Percentiles rank a stretch among this genome's conserved stretches.
These are phyloP conservation scores for Cataglyphis rosenhaueri DNA, from an alignment of 2,888 invertebrate genomes.

Conservation along the genomic window DNA sequence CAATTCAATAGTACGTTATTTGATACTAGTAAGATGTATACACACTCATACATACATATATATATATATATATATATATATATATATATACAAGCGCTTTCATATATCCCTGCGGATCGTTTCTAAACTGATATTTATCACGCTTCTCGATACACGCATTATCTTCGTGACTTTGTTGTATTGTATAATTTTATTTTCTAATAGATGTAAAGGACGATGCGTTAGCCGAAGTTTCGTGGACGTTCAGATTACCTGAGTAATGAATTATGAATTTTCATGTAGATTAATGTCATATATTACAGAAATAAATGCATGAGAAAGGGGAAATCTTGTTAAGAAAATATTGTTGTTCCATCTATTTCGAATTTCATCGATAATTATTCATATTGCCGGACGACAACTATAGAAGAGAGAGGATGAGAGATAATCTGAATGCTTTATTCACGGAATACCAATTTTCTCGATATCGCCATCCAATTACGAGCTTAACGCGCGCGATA, in stretches of 20 bases:
- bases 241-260: not conserved
- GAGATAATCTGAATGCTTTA: constrained; percentile 27
- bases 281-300: not conserved
- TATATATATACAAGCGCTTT: not conserved
- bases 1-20: constrained; percentile 47
- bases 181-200: not conserved
- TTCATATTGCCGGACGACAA: constrained; percentile 2
- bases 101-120: not conserved
- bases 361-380: constrained; percentile 21
- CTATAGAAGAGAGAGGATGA: not conserved
- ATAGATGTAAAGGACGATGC: not conserved
- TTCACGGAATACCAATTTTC: constrained; percentile 34
- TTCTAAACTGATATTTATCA: constrained; percentile 1
- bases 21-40: not conserved
- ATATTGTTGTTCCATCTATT: constrained; percentile 11
- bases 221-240: not conserved
- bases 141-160: not conserved
- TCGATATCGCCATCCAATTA: constrained; percentile 38
- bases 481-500: constrained; percentile 33
- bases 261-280: not conserved
- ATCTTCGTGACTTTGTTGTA: not conserved
- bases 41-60: not conserved
- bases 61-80: not conserved
- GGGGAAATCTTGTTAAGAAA: not conserved
- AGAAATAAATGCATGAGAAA: not conserved